Conservation (phyloP, 2,888 invertebrate species). For the Polyommatus icarus region DNA sequence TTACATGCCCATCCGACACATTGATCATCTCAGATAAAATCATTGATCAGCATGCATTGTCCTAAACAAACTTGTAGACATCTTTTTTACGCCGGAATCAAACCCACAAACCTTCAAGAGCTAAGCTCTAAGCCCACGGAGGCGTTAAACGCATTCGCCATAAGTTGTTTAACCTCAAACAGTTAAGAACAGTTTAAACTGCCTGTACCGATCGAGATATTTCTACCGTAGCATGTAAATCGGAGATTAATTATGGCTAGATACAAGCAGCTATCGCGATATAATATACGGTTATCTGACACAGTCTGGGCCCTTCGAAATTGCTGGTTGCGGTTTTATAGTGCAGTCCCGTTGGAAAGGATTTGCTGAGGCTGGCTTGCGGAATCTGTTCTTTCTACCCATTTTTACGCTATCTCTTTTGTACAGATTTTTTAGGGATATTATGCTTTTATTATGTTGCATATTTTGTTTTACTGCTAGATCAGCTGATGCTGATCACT, state of each 20-base stretch:
- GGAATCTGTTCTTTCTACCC: background rate
- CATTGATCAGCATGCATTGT: too few species aligned
- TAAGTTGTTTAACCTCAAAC: conserved; percentile 19
- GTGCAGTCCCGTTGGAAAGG: conserved; percentile 26
- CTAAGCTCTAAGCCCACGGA: background rate
- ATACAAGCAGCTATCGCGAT: conserved; percentile 12
- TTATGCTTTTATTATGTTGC: too few species aligned
- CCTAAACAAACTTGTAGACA: background rate
- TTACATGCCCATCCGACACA: background rate
- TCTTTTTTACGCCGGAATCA: too few species aligned
- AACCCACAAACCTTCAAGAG: background rate
- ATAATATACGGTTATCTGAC: conserved; percentile 34
- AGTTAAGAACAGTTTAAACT: conserved; percentile 25
- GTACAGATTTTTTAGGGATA: too few species aligned
- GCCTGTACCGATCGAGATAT: background rate
- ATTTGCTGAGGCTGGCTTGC: background rate
- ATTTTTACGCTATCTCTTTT: background rate
- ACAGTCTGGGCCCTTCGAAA: conserved; percentile 32
- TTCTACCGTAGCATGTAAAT: conserved; percentile 23
- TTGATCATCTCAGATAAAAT: background rate
- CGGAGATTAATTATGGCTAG: conserved; percentile 23
- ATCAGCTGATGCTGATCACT: too few species aligned
- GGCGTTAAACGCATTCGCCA: background rate
- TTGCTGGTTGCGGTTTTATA: conserved; percentile 32
- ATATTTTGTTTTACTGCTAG: too few species aligned